Evolutionary conservation across 2,797 vertebrate genomes (phyloP), one percentile per base, ranked within the genome.

Genomic region (Zenarchopterus dispar): DNA sequence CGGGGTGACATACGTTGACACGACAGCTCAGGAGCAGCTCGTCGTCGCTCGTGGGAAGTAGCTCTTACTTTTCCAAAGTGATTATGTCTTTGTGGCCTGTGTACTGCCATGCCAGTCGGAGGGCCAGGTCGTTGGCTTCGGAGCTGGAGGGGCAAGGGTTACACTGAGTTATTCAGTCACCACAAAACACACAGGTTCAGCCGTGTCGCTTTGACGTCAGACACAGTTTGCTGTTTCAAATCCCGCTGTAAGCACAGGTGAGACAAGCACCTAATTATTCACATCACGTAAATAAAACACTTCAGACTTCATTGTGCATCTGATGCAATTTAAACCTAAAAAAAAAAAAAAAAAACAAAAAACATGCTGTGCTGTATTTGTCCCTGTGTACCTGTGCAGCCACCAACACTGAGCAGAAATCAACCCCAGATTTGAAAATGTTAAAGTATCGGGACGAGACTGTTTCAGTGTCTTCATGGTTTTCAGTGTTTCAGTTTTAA

Each of bases 121-220:
- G 92, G 39, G 98, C 98, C 77, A 99, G 95, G 88, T 99, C 98
- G 13, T 99, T 99, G 85, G 98, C 98, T 92, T 99, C 98, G 0
- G 98, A 99, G 77, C 98, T 99, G 81, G 67, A 78, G 52, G 68
- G 60, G 48, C 51, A 91, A 90, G 70, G 82, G 71, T 85, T 83
- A 88, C 66, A 72, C 2, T 33, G 49, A 81, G 85, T 89, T 90
- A 91, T 78, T 89, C 52, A 89, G 73, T 92, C 75, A 89, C 86
- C 78, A 89, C 77, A 91, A 80, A 89, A 88, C n/a, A 93, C 89
- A 91, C 89, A 90, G 45, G 63, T 43, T 62, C 67, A 71, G 63
- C 58, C 31, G 7, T 6, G 48, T 64, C 72, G 52, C 56, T 3
- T 19, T 9, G 5, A 55, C 26, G 22, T 64, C 60, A 52, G 26